phyloP scores from a whole-genome alignment of 2,113 vertebrate genomes.

The Fukomys damarensis region DNA sequence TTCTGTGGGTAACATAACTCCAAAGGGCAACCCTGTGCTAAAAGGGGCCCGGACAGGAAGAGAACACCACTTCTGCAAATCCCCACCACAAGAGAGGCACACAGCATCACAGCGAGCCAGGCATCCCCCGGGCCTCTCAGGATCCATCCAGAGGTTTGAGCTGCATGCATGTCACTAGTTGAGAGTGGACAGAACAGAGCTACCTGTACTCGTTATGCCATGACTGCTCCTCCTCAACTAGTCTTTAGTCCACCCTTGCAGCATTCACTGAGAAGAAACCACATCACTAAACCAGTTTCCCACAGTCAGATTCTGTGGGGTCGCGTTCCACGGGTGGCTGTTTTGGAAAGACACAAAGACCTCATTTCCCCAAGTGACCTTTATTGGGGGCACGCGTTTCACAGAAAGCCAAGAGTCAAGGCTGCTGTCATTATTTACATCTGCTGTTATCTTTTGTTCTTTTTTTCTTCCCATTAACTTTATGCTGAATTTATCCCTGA shows the following conservation, averaged over 20 bases:
- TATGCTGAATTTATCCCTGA: no score
- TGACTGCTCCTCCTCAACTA: not conserved
- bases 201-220: not conserved
- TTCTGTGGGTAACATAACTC: not conserved
- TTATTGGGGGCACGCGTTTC: not conserved
- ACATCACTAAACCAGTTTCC: no score
- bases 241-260: no score
- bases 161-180: no score
- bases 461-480: no score
- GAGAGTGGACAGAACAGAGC: not conserved
- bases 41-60: not conserved
- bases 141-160: not conserved
- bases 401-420: not conserved
- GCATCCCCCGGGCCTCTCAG: fast-evolving
- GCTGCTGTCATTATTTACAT: not conserved
- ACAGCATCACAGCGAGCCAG: not conserved
- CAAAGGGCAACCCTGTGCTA: not conserved
- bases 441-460: not conserved
- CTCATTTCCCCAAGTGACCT: no score
- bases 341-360: no score
- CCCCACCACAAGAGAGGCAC: not conserved
- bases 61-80: not conserved
- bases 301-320: no score
- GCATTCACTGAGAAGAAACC: no score
- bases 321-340: no score